Evolutionary conservation across 2,113 vertebrate species (phyloP), one percentile per base, ranked within the genome.

Genomic region (Nipponia nippon): DNA sequence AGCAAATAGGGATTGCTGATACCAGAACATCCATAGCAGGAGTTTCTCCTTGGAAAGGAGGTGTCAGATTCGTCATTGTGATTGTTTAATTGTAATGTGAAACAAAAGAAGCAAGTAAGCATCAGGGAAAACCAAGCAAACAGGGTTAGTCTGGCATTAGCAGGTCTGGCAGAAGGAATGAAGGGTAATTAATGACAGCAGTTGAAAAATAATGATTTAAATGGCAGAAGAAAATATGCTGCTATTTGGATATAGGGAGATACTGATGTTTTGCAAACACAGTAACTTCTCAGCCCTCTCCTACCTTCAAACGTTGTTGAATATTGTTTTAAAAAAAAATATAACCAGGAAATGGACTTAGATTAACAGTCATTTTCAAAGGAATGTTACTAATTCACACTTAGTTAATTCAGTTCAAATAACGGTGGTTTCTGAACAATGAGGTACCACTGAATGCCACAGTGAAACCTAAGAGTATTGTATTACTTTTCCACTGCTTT

Each of bases 401-500:
- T 91, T 93, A 73, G 66, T 76, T 87, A 79, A 91, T 95, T 85
- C 75, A 63, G 53, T 83, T 96, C 58, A 88, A 90, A 86, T 95
- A 94, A 49, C 6, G 13, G 27, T 83, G 66, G 46, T 94, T 95
- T 93, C 87, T 93, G 78, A 95, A 89, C 78, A 93, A 58, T 90
- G 84, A 94, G n/a, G 46, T 94, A 73, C 91, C 66, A 27, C 65
- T 50, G 83, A 91, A 83, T n/a, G 40, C 61, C 73, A 36, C 46
- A 59, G 50, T 73, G 87, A 87, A 94, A 91, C 71, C 25, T 70
- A 69, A 93, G 89, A 65, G 47, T 83, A 66, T 94, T 97, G 76
- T 95, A 66, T 95, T 88, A 80, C 66, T 94, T 91, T 87, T 88
- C 61, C 50, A 72, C 89, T 94, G 66, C 86, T 92, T 93, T 79